phyloP scores from a whole-genome alignment of 2,113 vertebrate genomes.

The Lampris megalopsis region DNA sequence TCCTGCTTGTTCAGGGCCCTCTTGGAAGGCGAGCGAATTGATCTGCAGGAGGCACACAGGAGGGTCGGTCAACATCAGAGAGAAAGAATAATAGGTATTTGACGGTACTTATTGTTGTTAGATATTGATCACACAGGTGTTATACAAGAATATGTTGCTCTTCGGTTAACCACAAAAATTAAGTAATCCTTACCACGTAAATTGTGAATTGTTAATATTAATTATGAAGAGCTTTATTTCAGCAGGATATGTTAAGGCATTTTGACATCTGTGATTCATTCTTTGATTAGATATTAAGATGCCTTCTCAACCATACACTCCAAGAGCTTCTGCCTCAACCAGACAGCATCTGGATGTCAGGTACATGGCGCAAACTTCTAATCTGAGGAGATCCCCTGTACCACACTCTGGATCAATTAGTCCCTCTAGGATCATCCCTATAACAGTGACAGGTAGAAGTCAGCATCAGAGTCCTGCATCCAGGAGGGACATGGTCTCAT shows the following conservation, averaged over 20 bases:
- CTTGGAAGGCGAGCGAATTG: constrained; percentile 88
- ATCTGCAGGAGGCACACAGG: constrained; percentile 82
- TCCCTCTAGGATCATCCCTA: constrained; percentile 67
- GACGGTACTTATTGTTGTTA: not conserved
- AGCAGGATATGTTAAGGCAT: not conserved
- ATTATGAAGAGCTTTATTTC: not conserved
- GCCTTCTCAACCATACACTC: constrained; percentile 75
- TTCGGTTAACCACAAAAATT: too few species aligned
- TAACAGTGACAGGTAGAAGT: constrained; percentile 67
- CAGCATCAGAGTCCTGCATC: constrained; percentile 72
- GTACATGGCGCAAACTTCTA: constrained; percentile 71
- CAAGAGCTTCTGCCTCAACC: constrained; percentile 73
- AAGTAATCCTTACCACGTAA: too few species aligned
- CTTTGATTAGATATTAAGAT: constrained; percentile 84
- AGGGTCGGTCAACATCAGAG: constrained; percentile 75
- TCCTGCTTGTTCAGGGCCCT: constrained; percentile 85
- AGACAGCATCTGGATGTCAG: constrained; percentile 77
- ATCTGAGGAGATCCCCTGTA: constrained; percentile 66
- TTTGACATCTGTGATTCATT: constrained; percentile 25
- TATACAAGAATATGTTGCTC: not conserved
- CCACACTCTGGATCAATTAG: constrained; percentile 63
- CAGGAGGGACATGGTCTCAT: constrained; percentile 80
- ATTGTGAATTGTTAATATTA: too few species aligned
- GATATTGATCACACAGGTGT: not conserved
- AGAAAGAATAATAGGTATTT: constrained; percentile 76